Conservation (phyloP, 2,113 vertebrate genomes). For the Pluvialis apricaria region DNA sequence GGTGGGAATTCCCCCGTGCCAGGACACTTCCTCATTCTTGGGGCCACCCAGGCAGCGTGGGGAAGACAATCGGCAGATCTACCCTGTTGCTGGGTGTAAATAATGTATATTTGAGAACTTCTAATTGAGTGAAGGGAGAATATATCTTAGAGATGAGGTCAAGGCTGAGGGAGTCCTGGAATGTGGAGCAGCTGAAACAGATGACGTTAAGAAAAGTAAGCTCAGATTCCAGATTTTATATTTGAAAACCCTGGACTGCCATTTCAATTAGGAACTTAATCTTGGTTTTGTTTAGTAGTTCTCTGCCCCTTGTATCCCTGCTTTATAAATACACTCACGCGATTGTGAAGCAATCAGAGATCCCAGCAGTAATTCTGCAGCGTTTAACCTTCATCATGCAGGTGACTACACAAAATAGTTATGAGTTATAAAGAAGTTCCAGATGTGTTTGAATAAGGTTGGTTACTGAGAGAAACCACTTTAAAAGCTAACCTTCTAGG, state of each 20-base stretch:
- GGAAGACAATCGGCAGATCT: slow-evolving; percentile 22
- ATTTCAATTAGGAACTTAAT: slow-evolving; percentile 48
- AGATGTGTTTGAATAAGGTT: slow-evolving; percentile 38
- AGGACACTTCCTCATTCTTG: not conserved
- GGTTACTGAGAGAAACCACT: slow-evolving; percentile 32
- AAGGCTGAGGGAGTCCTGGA: slow-evolving; percentile 50
- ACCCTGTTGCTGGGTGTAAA: not conserved
- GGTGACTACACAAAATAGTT: slow-evolving; percentile 12
- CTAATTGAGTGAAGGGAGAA: slow-evolving; percentile 26
- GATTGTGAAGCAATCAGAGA: not conserved
- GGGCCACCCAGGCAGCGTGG: slow-evolving; percentile 39
- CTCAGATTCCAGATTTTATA: slow-evolving; percentile 48
- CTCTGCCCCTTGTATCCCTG: not conserved
- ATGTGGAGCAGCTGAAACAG: slow-evolving; percentile 59
- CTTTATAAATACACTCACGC: slow-evolving; percentile 2
- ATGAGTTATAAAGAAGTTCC: slow-evolving; percentile 38
- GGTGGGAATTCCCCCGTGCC: not conserved
- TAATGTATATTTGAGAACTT: slow-evolving; percentile 41
- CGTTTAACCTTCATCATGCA: slow-evolving; percentile 31
- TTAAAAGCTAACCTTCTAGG: not conserved
- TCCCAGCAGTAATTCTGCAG: slow-evolving; percentile 4
- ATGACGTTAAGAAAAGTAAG: slow-evolving; percentile 25
- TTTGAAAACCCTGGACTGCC: not conserved
- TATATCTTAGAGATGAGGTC: slow-evolving; percentile 27
- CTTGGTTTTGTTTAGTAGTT: slow-evolving; percentile 36